phyloP scores from a whole-genome alignment of 2,797 vertebrate species.

The Urosaurus nigricauda region DNA sequence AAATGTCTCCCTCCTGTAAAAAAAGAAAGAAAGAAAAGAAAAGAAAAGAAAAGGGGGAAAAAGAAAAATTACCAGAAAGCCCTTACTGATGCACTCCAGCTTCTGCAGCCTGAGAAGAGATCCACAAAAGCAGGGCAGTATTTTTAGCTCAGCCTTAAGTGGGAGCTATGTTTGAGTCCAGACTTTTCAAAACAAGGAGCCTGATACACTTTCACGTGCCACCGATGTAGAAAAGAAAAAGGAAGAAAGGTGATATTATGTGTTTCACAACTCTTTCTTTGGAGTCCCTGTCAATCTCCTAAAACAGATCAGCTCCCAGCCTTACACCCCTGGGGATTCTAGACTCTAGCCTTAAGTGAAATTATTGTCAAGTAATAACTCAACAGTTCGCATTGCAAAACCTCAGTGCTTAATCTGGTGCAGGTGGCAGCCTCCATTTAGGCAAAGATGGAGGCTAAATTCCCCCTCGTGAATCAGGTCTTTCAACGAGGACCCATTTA shows the following conservation, averaged over 20 bases:
- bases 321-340: background rate
- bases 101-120: background rate
- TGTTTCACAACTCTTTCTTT: background rate
- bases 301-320: slow-evolving; percentile 30
- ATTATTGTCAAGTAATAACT: slow-evolving; percentile 22
- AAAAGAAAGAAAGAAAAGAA: no score
- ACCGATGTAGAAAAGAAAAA: accelerated
- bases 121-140: background rate
- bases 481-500: slow-evolving; percentile 18
- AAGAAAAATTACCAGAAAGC: no score
- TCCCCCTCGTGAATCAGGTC: slow-evolving; percentile 40
- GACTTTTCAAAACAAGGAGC: background rate
- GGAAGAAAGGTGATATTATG: background rate
- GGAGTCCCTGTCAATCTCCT: background rate
- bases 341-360: slow-evolving; percentile 19
- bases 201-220: background rate
- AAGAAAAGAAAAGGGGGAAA: no score
- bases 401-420: background rate
- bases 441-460: slow-evolving; percentile 42
- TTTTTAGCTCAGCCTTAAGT: background rate
- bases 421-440: slow-evolving; percentile 19
- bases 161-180: background rate
- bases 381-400: slow-evolving; percentile 25
- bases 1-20: no score
- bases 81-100: background rate